Conservation (phyloP, 2,888 invertebrate genomes). For the Rapana venosa region DNA sequence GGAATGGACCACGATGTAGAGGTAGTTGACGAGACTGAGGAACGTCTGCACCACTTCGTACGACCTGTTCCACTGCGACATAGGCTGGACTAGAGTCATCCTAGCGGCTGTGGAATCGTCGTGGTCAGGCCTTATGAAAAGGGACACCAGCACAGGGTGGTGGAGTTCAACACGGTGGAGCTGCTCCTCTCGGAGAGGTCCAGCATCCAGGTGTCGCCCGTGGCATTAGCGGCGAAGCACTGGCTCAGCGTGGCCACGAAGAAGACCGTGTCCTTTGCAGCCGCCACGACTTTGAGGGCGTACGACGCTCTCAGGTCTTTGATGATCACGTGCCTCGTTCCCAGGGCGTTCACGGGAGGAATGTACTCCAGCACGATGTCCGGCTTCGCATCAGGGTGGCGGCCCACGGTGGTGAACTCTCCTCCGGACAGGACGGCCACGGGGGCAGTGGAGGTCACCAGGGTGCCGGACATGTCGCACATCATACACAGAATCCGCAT, state of each 20-base stretch:
- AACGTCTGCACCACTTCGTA: background rate
- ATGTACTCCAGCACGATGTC: constrained; percentile 15
- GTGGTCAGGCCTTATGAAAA: background rate
- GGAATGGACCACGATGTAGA: background rate
- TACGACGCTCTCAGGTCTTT: background rate
- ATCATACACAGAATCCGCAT: constrained; percentile 23
- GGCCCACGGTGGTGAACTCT: background rate
- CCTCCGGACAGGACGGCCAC: constrained; percentile 29
- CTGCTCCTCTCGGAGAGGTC: background rate
- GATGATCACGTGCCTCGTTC: background rate
- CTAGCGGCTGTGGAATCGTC: background rate
- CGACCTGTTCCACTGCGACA: constrained; percentile 4
- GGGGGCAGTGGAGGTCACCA: background rate
- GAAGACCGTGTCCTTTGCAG: background rate
- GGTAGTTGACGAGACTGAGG: background rate
- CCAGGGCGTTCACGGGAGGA: background rate
- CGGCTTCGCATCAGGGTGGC: background rate
- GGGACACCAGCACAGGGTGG: constrained; percentile 26
- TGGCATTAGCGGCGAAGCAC: background rate
- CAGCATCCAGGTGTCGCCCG: background rate
- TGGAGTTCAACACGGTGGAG: background rate
- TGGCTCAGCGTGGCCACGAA: background rate
- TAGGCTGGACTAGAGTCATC: background rate
- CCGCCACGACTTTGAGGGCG: constrained; percentile 4
- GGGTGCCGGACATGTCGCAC: constrained; percentile 30